phyloP scores from a whole-genome alignment of 2,888 invertebrate genomes.

The Apoda limacodes region DNA sequence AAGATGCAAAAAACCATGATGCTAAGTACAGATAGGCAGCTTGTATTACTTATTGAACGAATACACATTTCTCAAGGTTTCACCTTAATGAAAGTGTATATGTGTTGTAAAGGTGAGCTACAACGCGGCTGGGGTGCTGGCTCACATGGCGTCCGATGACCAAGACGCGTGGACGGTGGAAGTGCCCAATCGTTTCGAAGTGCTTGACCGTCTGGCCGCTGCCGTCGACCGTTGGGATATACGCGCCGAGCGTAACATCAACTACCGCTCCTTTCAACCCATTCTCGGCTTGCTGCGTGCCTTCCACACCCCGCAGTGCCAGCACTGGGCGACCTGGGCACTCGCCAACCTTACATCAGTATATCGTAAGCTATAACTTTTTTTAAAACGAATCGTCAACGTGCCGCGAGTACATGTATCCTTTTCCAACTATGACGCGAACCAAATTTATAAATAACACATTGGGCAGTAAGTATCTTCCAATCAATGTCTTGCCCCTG shows the following conservation, averaged over 20 bases:
- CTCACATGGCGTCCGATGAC: slow-evolving; percentile 96
- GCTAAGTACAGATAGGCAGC: no score
- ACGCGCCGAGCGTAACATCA: slow-evolving; percentile 90
- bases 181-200: slow-evolving; percentile 76
- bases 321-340: slow-evolving; percentile 98
- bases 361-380: slow-evolving; percentile 92
- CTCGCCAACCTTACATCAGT: slow-evolving; percentile 95
- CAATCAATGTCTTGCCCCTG: no score
- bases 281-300: slow-evolving; percentile 86
- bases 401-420: no score
- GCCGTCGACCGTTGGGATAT: slow-evolving; percentile 93
- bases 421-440: no score
- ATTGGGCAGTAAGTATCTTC: no score
- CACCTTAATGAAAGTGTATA: neutral
- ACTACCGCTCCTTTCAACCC: slow-evolving; percentile 93
- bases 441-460: no score
- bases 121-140: slow-evolving; percentile 95
- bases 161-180: slow-evolving; percentile 83
- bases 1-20: no score
- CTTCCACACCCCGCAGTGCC: slow-evolving; percentile 90
- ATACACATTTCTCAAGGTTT: neutral
- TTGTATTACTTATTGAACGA: no score
- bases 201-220: slow-evolving; percentile 79
- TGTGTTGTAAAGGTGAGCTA: slow-evolving; percentile 79
- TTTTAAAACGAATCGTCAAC: no score